Evolutionary conservation across 2,113 vertebrate genomes (phyloP).

Genomic region (Hylia prasina): DNA sequence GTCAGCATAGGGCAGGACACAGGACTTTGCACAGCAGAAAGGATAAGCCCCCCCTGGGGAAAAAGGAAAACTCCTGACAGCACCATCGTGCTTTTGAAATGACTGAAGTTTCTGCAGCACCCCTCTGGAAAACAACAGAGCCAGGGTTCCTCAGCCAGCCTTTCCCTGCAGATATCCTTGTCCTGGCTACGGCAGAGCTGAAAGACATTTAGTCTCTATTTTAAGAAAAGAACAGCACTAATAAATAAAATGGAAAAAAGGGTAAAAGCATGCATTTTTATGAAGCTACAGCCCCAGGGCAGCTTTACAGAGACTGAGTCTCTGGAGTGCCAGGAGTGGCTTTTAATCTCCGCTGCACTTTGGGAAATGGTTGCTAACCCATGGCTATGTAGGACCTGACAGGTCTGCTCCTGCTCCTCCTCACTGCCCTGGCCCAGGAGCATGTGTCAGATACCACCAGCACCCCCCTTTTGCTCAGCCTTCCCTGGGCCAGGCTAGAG

Average conservation of each 20-base stretch:
- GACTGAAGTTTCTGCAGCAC: background rate
- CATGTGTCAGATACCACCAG: accelerated
- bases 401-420: background rate
- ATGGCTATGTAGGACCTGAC: background rate
- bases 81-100: background rate
- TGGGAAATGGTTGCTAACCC: background rate
- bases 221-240: background rate
- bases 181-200: background rate
- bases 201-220: background rate
- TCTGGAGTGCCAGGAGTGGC: background rate
- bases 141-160: background rate
- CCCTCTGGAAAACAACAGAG: background rate
- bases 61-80: background rate
- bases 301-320: background rate
- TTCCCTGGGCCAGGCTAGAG: background rate
- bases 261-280: background rate
- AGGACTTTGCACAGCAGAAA: background rate
- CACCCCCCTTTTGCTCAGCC: background rate
- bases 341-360: background rate
- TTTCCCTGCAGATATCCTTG: background rate
- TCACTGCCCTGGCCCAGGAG: background rate
- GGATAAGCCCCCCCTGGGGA: accelerated
- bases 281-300: background rate
- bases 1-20: background rate
- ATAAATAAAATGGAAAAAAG: background rate